A percentile compares a stretch with the other conserved stretches of the same genome.
Conservation (phyloP, 1,140 invertebrate genomes). For the Saccostrea echinata region DNA sequence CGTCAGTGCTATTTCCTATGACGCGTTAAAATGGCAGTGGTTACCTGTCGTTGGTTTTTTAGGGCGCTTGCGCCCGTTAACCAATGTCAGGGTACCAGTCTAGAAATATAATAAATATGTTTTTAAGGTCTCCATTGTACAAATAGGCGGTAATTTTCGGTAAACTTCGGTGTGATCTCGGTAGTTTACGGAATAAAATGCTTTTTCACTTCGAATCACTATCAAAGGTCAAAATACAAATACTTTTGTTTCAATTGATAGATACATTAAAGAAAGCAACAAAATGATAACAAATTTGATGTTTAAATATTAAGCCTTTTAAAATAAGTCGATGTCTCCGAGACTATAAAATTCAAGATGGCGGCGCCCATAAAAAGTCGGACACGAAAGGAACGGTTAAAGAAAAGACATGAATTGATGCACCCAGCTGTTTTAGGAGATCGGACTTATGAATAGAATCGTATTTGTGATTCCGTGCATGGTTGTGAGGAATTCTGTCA, state of each 20-base stretch:
- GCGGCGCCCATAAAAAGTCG: background rate
- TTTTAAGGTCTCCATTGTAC: slow-evolving; percentile 18
- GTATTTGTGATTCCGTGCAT: background rate
- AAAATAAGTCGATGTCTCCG: background rate
- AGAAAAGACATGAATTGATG: background rate
- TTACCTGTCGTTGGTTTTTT: background rate
- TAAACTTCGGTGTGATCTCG: background rate
- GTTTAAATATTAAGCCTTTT: background rate
- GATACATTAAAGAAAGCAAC: background rate
- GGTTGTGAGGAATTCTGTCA: background rate
- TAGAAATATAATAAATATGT: too few species aligned
- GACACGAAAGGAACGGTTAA: background rate
- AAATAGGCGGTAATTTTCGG: background rate
- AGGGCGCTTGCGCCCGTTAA: background rate
- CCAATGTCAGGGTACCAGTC: background rate
- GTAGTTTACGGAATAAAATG: slow-evolving; percentile 14
- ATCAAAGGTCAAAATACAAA: background rate
- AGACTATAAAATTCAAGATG: slow-evolving; percentile 18
- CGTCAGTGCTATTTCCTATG: slow-evolving; percentile 4
- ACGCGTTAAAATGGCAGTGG: background rate
- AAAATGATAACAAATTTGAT: background rate
- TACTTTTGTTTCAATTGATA: background rate
- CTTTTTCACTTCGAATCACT: background rate
- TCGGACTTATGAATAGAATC: background rate
- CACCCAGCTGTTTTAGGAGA: background rate